Conservation (phyloP, 1,140 invertebrate species). For the Argopecten irradians region DNA sequence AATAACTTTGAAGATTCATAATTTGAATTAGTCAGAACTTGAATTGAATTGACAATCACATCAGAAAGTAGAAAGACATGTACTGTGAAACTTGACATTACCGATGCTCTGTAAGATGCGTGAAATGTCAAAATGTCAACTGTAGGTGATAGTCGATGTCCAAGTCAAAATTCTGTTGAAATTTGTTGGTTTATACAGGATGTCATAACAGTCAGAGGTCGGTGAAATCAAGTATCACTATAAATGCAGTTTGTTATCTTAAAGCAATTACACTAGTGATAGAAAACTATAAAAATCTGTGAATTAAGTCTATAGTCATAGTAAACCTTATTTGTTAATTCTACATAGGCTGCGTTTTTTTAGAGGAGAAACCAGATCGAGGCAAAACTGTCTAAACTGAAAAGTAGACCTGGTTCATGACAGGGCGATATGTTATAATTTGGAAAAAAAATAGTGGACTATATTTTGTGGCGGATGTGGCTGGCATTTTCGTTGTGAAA, state of each 20-base stretch:
- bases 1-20: not conserved
- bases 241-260: not conserved
- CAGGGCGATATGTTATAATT: not conserved
- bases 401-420: not conserved
- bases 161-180: too few species aligned
- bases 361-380: not conserved
- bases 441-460: slow-evolving; percentile 21
- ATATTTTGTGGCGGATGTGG: slow-evolving; percentile 20
- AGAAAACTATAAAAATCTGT: not conserved
- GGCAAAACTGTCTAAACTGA: not conserved
- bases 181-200: too few species aligned
- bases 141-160: too few species aligned
- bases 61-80: not conserved
- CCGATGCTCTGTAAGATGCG: too few species aligned
- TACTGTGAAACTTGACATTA: too few species aligned
- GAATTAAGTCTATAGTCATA: not conserved
- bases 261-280: not conserved
- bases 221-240: too few species aligned
- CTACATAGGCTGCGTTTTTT: not conserved
- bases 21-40: not conserved
- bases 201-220: too few species aligned
- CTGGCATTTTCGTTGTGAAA: slow-evolving; percentile 1
- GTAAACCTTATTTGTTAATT: not conserved
- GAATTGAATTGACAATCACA: not conserved
- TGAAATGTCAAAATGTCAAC: too few species aligned